These are phyloP conservation scores for Tiphia femorata DNA, from an alignment of 2,888 invertebrate species.

Conservation along the genomic window DNA sequence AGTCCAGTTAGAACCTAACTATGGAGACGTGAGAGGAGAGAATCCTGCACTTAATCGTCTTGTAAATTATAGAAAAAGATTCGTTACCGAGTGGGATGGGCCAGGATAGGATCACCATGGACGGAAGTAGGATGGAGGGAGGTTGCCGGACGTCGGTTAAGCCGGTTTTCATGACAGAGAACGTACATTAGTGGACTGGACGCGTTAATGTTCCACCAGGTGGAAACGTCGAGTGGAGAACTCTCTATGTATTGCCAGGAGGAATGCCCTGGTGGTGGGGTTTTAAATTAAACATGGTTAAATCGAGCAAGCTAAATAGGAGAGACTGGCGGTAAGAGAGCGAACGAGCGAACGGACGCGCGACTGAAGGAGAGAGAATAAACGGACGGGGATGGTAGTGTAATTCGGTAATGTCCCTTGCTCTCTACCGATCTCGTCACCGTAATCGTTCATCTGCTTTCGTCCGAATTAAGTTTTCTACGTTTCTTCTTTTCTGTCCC, in stretches of 20 bases:
- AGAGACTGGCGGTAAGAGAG: too few relatives aligned
- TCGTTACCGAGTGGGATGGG: too few relatives aligned
- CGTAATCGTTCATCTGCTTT: too few relatives aligned
- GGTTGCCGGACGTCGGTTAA: conserved; percentile 30
- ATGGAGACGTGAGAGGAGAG: neutral
- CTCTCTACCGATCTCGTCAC: too few relatives aligned
- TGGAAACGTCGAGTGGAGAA: conserved; percentile 26
- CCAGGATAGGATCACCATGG: neutral
- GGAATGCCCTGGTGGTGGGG: conserved; percentile 9
- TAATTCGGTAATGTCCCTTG: too few relatives aligned
- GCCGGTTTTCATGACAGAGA: conserved; percentile 41
- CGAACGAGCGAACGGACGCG: too few relatives aligned
- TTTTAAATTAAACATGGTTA: conserved; percentile 40
- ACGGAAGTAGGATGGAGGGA: neutral
- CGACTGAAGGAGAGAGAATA: too few relatives aligned
- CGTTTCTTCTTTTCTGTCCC: too few relatives aligned
- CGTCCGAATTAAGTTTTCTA: too few relatives aligned
- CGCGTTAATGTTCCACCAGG: conserved; percentile 28
- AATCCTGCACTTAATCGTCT: neutral
- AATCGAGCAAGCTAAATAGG: conserved; percentile 32
- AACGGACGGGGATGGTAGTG: too few relatives aligned
- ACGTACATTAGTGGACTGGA: conserved; percentile 37
- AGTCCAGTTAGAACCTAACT: too few relatives aligned
- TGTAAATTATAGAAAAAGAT: too few relatives aligned
- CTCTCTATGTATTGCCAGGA: conserved; percentile 30